Base-by-base conservation (phyloP, 2,113 vertebrate species). In the Onychorhynchus coronatus region DNA sequence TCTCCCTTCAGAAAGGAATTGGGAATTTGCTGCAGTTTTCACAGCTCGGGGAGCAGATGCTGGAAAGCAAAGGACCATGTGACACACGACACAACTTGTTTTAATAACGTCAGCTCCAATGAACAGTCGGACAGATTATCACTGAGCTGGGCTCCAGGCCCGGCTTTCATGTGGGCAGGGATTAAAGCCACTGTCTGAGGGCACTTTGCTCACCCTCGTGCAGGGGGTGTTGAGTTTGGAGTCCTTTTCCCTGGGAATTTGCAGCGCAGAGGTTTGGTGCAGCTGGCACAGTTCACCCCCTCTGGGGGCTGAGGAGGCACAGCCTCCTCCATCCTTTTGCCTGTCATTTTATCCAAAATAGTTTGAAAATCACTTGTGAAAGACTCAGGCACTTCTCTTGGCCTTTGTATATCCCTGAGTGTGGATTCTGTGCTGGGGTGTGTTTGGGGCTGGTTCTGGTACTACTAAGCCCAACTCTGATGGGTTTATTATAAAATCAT, bases 151-250 rank as follows among this genome's bases (percentile, higher is more conserved):
- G 6, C 53, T 58, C 35, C 8, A 12, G 56, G 71, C 58, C 83
- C 66, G 73, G 19, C 65, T 76, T 77, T 8, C 72, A 15, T 2
- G 9, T 10, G 74, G 27, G 56, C 28, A 53, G 37, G 5, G 31
- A 19, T 49, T 23, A 9, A 11, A 67, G 11, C 3, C 50, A 6
- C 25, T 66, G 33, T 9, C 5, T 2, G 49, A 1, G 39, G 67
- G 67, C 5, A 12, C 46, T 23, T 7, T 1, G 16, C 49, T 79
- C n/a, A 4, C 4, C 33, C 21, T 0, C 20, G 33, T 7, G 11
- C 25, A 22, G 9, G 23, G 59, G 24, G 0, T 9, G 41, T 3
- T 61, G 59, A 3, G 19, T 2, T 44, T 6, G 2, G 28, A 44
- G 44, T 22, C 44, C 16, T 58, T 31, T 44, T 11, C 49, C 62